Percentiles rank a stretch among this genome's conserved stretches.
phyloP scores from a whole-genome alignment of 2,888 invertebrate species.

The Pomacea canaliculata region DNA sequence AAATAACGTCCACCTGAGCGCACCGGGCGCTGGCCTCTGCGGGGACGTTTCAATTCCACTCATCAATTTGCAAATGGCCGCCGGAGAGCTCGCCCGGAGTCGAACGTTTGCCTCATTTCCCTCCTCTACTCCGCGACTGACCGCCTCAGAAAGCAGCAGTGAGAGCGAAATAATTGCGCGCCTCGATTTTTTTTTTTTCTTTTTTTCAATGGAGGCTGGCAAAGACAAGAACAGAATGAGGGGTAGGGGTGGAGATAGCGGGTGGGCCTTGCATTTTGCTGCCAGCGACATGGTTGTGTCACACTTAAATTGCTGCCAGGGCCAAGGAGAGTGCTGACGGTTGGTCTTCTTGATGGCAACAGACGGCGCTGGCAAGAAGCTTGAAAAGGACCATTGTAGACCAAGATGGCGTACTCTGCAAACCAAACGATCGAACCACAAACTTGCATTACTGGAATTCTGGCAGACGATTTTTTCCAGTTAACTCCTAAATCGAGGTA shows the following conservation, averaged over 20 bases:
- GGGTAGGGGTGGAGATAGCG: background rate
- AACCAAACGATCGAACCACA: no score
- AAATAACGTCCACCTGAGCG: background rate
- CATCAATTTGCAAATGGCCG: constrained; percentile 22
- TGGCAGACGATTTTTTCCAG: no score
- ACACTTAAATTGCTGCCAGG: background rate
- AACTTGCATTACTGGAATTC: no score
- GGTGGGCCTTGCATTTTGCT: background rate
- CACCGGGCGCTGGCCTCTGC: constrained; percentile 5
- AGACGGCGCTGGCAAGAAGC: background rate
- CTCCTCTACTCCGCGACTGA: background rate
- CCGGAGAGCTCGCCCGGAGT: constrained; percentile 1
- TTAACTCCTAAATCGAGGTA: no score
- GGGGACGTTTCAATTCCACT: constrained; percentile 21
- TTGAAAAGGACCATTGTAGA: background rate
- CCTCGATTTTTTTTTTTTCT: background rate
- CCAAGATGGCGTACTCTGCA: no score
- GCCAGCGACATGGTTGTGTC: background rate
- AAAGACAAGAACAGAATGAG: background rate
- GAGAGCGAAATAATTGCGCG: constrained; percentile 1
- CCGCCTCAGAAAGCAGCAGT: constrained; percentile 3
- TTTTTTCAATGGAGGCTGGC: background rate
- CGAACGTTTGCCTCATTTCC: constrained; percentile 5
- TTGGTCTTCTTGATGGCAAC: background rate
- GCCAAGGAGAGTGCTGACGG: background rate